Evolutionary conservation across 2,888 invertebrate genomes (phyloP), one percentile per base, ranked within the genome.

Genomic region (Thumatha senex): DNA sequence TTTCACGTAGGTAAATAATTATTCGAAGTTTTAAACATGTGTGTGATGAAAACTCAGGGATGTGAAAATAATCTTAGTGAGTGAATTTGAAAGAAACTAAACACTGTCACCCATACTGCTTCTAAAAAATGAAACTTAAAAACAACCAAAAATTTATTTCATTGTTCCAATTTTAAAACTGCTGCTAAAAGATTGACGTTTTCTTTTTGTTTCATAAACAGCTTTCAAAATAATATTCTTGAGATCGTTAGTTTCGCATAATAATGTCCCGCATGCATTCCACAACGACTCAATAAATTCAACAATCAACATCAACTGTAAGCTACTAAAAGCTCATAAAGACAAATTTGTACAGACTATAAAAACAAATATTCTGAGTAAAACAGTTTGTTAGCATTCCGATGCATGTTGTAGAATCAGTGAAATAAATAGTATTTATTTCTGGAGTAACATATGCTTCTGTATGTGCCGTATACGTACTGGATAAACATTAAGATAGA

Each of bases 371-470:
- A 40, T 45, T 48, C 30, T n/a, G 35, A 45, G 47, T 49, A 39
- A 55, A 49, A 39, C 51, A 46, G 51, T 52, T 45, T 29, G 45
- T 42, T 40, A 47, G 43, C 50, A 62, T 56, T 45, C 48, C 36
- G 46, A 59, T 51, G 53, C 59, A 49, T 46, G 56, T 52, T 44
- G 50, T 56, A 34, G 52, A 56, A 63, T 63, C 52, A 58, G 49
- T 48, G 44, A 49, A 61, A 59, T 67, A 60, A 63, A 70, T 70
- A 58, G 54, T 63, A 67, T 70, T 70, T 68, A 68, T 68, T 70
- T 70, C 54, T 58, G 56, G 64, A 61, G 53, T 54, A 70, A 74
- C 80, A 76, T 72, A 74, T 71, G 76, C 72, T 59, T 61, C 61
- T 59, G 69, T 74, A 68, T 70, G 72, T 64, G 46, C 60, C 54